Evolutionary conservation across 2,797 vertebrate genomes (phyloP).

Genomic region (Iguana delicatissima): DNA sequence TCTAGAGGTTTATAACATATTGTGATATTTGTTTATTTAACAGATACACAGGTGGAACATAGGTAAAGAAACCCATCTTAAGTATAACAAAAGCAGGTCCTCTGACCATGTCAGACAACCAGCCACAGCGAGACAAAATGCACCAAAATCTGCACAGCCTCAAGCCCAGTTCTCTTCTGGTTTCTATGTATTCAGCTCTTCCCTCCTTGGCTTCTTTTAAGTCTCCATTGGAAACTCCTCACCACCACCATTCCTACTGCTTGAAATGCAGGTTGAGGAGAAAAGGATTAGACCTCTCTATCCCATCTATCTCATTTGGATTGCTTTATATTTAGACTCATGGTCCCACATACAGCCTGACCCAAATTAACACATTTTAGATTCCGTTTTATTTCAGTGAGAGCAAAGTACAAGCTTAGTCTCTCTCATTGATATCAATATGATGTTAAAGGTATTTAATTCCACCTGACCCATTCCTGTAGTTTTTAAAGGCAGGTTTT

Average conservation of each 20-base stretch:
- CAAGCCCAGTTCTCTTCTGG: neutral
- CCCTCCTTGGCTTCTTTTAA: too few species aligned
- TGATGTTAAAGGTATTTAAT: neutral
- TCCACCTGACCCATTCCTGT: neutral
- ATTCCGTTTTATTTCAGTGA: neutral
- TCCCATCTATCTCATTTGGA: neutral
- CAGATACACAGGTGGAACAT: neutral
- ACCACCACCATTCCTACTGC: too few species aligned
- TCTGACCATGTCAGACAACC: neutral
- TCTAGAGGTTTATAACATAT: neutral
- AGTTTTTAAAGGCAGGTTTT: slow-evolving; percentile 24
- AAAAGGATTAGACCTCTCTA: neutral
- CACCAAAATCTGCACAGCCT: neutral
- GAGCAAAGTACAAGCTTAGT: neutral
- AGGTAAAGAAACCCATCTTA: neutral
- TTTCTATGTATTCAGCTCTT: neutral
- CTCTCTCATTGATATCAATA: neutral
- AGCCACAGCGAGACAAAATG: neutral
- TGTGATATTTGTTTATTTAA: neutral
- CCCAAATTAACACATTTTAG: neutral
- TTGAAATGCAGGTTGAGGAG: neutral
- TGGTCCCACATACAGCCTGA: neutral
- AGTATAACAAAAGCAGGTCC: neutral
- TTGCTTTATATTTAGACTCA: slow-evolving; percentile 51
- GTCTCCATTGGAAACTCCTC: too few species aligned